These are phyloP conservation scores for Petrocephalus sullivani DNA, from an alignment of 2,797 vertebrate species.

Conservation along the genomic window DNA sequence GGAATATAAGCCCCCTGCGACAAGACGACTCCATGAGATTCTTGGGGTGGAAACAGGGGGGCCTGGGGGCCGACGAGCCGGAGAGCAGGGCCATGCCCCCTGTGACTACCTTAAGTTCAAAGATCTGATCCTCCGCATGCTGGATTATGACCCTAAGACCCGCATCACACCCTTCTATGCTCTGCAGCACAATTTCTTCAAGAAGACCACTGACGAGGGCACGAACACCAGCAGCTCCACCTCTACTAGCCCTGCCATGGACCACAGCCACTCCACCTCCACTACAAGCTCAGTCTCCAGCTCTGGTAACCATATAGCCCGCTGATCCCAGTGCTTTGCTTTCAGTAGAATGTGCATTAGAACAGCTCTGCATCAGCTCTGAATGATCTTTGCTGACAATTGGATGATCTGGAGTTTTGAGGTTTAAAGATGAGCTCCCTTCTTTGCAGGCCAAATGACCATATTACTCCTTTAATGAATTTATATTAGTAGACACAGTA, in stretches of 20 bases:
- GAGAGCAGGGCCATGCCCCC: constrained; percentile 86
- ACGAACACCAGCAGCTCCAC: constrained; percentile 93
- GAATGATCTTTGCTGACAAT: background rate
- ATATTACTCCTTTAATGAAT: background rate
- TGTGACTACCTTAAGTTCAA: constrained; percentile 96
- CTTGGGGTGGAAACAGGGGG: constrained; percentile 89
- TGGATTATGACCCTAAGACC: constrained; percentile 91
- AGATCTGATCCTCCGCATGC: constrained; percentile 91
- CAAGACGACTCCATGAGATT: constrained; percentile 86
- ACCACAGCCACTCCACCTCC: constrained; percentile 91
- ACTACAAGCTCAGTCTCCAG: constrained; percentile 91
- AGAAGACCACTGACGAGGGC: constrained; percentile 89
- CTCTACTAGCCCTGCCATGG: constrained; percentile 87
- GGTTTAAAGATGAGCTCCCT: background rate
- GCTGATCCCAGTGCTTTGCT: background rate
- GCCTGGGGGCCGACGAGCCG: constrained; percentile 82
- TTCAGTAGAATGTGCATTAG: background rate
- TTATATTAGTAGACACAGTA: background rate
- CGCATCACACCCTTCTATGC: constrained; percentile 93
- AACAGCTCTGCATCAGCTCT: background rate
- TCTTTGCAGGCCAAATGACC: background rate
- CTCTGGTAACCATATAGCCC: constrained; percentile 65
- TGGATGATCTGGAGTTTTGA: background rate
- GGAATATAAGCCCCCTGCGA: constrained; percentile 90
- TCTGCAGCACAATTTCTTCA: constrained; percentile 95